Conservation (phyloP, 1,140 invertebrate genomes). For the Saccostrea echinata region DNA sequence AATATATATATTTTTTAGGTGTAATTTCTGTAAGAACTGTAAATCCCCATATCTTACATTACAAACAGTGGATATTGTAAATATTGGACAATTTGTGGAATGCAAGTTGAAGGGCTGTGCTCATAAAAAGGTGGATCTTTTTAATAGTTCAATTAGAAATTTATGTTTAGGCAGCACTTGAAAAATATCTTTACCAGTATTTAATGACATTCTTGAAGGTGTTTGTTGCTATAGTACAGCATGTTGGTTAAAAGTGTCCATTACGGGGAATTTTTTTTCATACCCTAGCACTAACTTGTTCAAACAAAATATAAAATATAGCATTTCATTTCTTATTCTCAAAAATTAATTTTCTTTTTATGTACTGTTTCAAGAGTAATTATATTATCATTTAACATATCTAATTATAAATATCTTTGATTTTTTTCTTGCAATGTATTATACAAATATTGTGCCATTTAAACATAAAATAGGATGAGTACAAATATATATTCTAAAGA, state of each 20-base stretch:
- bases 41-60: neutral
- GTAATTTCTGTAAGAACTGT: neutral
- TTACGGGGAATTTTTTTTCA: neutral
- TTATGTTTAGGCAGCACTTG: conserved; percentile 4
- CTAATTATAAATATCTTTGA: no score
- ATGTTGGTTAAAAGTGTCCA: neutral
- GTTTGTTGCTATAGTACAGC: neutral
- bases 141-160: neutral
- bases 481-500: no score
- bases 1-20: neutral
- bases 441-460: no score
- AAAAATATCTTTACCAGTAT: neutral
- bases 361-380: no score
- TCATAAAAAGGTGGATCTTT: neutral
- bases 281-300: neutral
- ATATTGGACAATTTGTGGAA: neutral
- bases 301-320: no score
- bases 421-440: no score
- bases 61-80: neutral
- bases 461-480: no score
- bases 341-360: no score
- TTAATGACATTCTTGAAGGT: neutral
- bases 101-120: neutral
- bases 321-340: no score
- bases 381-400: no score